phyloP scores from a whole-genome alignment of 2,113 vertebrate species.

The Tenrec ecaudatus region DNA sequence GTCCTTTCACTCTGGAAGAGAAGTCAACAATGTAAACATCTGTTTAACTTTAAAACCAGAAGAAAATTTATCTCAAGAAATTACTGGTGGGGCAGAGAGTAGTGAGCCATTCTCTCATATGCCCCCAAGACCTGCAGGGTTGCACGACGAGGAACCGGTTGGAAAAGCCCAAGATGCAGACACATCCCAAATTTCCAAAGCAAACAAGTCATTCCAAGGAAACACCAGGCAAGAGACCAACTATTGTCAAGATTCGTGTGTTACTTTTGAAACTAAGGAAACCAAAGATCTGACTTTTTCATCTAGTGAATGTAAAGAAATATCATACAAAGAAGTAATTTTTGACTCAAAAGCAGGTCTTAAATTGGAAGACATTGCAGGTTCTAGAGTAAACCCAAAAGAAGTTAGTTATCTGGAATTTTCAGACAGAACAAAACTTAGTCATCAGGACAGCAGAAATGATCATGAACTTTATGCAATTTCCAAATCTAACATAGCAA shows the following conservation, averaged over 20 bases:
- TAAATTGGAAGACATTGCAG: conserved; percentile 46
- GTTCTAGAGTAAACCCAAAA: conserved; percentile 38
- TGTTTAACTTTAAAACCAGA: conserved; percentile 44
- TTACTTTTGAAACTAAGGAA: conserved; percentile 30
- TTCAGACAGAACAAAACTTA: conserved; percentile 27
- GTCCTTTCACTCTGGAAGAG: conserved; percentile 50
- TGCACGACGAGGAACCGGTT: conserved; percentile 45
- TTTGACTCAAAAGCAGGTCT: conserved; percentile 40
- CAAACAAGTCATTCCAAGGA: neutral
- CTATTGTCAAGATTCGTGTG: neutral
- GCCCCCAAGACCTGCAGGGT: conserved; percentile 23
- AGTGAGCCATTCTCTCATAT: conserved; percentile 48
- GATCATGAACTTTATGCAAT: conserved; percentile 28
- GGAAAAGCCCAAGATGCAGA: conserved; percentile 47
- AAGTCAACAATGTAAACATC: conserved; percentile 43
- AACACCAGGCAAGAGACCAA: neutral
- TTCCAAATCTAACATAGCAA: conserved; percentile 55
- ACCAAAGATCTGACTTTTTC: conserved; percentile 43
- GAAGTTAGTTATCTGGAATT: conserved; percentile 22
- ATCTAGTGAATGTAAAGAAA: conserved; percentile 60
- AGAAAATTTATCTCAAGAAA: conserved; percentile 66
- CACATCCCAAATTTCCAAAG: conserved; percentile 11
- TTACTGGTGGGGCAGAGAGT: neutral
- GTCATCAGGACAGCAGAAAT: conserved; percentile 17
- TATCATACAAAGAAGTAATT: conserved; percentile 42